Conservation (phyloP, 2,113 vertebrate species). For the Hystrix brachyura region DNA sequence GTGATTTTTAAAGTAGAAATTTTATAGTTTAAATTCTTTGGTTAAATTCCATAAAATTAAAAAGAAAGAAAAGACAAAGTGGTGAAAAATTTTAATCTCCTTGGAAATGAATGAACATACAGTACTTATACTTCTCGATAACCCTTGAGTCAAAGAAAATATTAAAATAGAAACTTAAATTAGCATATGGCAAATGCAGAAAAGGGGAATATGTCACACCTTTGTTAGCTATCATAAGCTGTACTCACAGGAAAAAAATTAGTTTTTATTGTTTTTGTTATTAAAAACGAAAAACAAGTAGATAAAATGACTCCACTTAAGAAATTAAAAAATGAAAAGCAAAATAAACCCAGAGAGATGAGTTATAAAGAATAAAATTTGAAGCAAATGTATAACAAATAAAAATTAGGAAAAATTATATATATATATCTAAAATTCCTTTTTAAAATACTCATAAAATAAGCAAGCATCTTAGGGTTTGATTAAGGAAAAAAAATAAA, state of each 20-base stretch:
- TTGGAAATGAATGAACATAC: neutral
- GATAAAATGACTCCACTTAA: neutral
- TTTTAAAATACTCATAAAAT: neutral
- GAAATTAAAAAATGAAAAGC: neutral
- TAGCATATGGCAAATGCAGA: neutral
- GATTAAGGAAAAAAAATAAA: neutral
- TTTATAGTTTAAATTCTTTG: neutral
- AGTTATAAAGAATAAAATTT: neutral
- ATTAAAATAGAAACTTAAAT: neutral
- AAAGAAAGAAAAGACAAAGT: neutral
- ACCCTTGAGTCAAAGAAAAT: neutral
- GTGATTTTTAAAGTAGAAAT: neutral
- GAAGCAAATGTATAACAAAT: neutral
- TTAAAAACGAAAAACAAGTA: neutral
- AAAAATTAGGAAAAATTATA: neutral
- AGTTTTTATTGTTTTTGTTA: neutral
- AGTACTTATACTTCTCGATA: neutral
- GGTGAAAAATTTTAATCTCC: neutral
- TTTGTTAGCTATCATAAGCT: neutral
- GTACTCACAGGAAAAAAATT: neutral
- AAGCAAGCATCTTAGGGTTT: neutral
- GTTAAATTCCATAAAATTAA: neutral
- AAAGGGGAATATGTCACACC: neutral
- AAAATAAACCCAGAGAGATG: conserved; percentile 7
- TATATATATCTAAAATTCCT: neutral